Percentiles rank a stretch among this genome's conserved stretches.
These are phyloP conservation scores for Acestrorhynchus altus DNA, from an alignment of 2,797 vertebrate species.

Conservation along the genomic window DNA sequence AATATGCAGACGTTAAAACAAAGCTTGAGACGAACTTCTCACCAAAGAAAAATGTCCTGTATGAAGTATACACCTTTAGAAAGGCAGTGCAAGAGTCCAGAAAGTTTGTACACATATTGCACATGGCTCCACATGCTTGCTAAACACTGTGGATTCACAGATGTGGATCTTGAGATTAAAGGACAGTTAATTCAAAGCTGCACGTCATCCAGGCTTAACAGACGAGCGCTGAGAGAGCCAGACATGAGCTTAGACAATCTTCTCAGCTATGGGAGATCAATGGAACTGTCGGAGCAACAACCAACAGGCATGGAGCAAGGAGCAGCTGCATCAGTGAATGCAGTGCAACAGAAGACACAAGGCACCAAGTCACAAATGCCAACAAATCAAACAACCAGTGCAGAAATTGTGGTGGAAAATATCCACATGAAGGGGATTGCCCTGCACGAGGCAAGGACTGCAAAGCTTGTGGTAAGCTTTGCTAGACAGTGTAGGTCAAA, in stretches of 20 bases:
- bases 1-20: conserved; percentile 27
- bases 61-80: conserved; percentile 40
- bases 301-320: too few species aligned
- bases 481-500: too few species aligned
- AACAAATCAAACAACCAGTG: background rate
- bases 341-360: background rate
- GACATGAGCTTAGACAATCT: too few species aligned
- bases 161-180: too few species aligned
- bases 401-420: conserved; percentile 46
- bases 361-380: conserved; percentile 4
- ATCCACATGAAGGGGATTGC: conserved; percentile 32
- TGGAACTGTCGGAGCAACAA: too few species aligned
- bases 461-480: conserved; percentile 24
- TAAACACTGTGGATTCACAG: too few species aligned
- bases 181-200: too few species aligned
- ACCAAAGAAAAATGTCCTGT: conserved; percentile 30
- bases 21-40: conserved; percentile 12
- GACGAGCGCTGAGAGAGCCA: too few species aligned
- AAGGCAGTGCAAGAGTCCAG: conserved; percentile 26
- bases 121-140: too few species aligned
- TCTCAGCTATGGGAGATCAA: too few species aligned
- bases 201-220: too few species aligned
- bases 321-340: background rate
- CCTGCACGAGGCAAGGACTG: conserved; percentile 36
- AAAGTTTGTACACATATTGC: too few species aligned